Base-by-base conservation (phyloP, 1,140 invertebrate species). In the Phymastichus coffea region DNA sequence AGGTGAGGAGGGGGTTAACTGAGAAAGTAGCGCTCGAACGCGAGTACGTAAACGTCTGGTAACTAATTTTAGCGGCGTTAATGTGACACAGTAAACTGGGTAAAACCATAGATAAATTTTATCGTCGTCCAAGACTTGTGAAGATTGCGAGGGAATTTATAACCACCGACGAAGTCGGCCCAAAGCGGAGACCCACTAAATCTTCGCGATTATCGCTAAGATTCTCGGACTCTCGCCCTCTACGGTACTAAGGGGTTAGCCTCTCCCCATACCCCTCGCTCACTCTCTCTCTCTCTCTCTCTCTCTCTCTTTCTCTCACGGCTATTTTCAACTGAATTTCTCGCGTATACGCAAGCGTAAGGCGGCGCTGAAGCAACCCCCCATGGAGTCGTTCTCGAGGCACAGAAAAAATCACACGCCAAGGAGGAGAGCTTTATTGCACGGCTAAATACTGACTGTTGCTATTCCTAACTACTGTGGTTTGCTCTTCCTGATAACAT, bases 91-190 rank as follows among this genome's bases (percentile, higher is more conserved):
- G 17, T 62, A 64, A 66, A 54, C 61, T 65, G 58, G 65, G 68
- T 67, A 63, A n/a, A 59, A 63, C 61, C 58, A 65, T 64, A 66
- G 68, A 70, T 70, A 68, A 68, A 70, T 66, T 66, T 67, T 68
- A 70, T 68, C 66, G 65, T 68, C 43, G 59, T 59, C 63, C 62
- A 65, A n/a, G n/a, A n/a, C n/a, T n/a, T 65, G 63, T 63, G 63
- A 69, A 69, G 64, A 70, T 69, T 69, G 66, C 61, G 57, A 61
- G 58, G 57, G 53, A 65, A 69, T 69, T 69, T 67, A 69, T 65
- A 67, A 66, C 63, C 46, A 61, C 60, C 57, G 56, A 56, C 60
- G 65, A 66, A 66, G 51, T 64, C 59, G 46, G 64, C 57, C 63
- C 56, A 46, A 63, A 65, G 59, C 49, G 56, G 46, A 49, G 53